Conservation (phyloP, 1,140 invertebrate species). For the Patella vulgata region DNA sequence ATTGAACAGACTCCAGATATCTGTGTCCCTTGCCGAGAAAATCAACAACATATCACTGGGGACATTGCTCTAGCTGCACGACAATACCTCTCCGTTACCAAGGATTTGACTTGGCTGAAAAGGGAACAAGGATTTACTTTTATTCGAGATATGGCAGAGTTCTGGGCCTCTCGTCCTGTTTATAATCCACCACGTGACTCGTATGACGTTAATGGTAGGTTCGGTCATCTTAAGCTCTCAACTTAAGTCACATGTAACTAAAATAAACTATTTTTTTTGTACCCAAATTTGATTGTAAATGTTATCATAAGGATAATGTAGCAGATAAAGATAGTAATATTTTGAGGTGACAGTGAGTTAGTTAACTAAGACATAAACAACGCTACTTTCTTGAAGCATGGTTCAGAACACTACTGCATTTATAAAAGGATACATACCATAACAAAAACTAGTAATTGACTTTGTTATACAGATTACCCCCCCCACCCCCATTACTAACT, state of each 20-base stretch:
- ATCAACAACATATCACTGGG: conserved; percentile 65
- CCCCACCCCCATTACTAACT: conserved; percentile 52
- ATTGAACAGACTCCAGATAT: conserved; percentile 39
- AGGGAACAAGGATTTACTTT: conserved; percentile 34
- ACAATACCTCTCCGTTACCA: conserved; percentile 59
- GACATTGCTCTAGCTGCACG: conserved; percentile 65
- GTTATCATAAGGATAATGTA: too few species aligned
- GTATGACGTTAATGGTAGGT: conserved; percentile 50
- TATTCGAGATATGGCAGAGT: conserved; percentile 62
- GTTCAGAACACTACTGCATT: too few species aligned
- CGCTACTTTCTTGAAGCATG: too few species aligned
- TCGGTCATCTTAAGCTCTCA: neutral
- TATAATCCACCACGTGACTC: conserved; percentile 26
- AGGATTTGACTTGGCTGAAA: conserved; percentile 39
- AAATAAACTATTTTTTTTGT: too few species aligned
- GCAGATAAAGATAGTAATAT: too few species aligned
- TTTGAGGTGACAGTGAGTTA: too few species aligned
- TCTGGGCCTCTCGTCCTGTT: conserved; percentile 55
- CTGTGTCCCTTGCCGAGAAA: conserved; percentile 30
- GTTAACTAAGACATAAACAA: too few species aligned
- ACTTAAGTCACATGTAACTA: too few species aligned
- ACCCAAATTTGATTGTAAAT: too few species aligned
- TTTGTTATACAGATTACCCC: conserved; percentile 1
- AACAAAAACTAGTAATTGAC: neutral
- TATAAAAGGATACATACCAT: neutral